Conservation (phyloP, 1,140 invertebrate genomes). For the Drosophila persimilis region DNA sequence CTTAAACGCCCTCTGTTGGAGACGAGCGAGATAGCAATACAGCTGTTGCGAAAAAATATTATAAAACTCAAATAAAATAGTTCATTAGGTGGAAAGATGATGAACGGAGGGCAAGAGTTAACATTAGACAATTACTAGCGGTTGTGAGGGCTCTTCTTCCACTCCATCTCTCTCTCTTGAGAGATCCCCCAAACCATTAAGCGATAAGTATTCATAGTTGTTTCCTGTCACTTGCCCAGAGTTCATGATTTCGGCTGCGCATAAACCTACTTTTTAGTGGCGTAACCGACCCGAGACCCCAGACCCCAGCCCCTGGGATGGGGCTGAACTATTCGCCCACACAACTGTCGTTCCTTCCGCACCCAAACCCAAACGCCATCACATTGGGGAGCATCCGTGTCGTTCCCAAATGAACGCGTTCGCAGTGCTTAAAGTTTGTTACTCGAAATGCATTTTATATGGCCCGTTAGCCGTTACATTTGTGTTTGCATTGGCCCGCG, state of each 20-base stretch:
- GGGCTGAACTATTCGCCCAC: conserved; percentile 34
- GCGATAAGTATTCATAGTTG: too few species aligned
- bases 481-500: conserved; percentile 70
- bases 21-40: too few species aligned
- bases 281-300: conserved; percentile 21
- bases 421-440: conserved; percentile 71
- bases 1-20: too few species aligned
- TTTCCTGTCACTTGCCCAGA: too few species aligned
- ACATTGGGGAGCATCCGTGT: conserved; percentile 22
- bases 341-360: conserved; percentile 27
- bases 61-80: too few species aligned
- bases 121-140: too few species aligned
- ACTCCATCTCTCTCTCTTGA: too few species aligned
- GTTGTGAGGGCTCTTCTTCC: too few species aligned
- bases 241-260: not conserved
- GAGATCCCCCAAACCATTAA: too few species aligned
- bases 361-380: not conserved
- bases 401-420: conserved; percentile 71
- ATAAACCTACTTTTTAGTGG: conserved; percentile 22
- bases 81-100: too few species aligned
- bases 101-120: too few species aligned
- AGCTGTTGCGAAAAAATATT: too few species aligned
- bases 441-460: conserved; percentile 78
- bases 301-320: conserved; percentile 7
- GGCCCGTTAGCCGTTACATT: conserved; percentile 69